Percentiles rank a stretch among this genome's conserved stretches.
Evolutionary conservation across 2,113 vertebrate species (phyloP).

Genomic region (Alosa alosa): DNA sequence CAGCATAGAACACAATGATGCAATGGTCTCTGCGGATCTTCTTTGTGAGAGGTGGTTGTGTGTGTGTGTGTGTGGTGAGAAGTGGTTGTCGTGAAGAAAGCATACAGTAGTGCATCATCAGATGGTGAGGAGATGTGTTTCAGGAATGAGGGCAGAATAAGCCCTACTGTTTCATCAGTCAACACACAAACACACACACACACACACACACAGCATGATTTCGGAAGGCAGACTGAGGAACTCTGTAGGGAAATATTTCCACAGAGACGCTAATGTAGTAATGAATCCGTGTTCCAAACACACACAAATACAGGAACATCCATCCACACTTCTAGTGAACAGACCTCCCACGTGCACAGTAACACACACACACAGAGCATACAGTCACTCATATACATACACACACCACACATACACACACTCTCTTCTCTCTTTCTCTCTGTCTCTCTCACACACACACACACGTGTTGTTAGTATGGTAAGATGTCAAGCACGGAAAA

Average conservation of each 20-base stretch:
- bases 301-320: constrained; percentile 12
- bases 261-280: background rate
- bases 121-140: no score
- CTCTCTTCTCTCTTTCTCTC: background rate
- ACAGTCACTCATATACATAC: background rate
- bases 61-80: no score
- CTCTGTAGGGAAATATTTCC: background rate
- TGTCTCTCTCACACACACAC: background rate
- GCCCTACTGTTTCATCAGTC: no score
- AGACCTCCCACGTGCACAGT: constrained; percentile 4
- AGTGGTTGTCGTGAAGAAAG: no score
- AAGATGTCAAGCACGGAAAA: constrained; percentile 31
- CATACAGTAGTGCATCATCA: no score
- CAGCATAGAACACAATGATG: background rate
- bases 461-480: constrained; percentile 19
- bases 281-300: background rate
- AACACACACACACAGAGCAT: background rate
- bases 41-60: no score
- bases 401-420: constrained; percentile 20
- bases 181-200: background rate
- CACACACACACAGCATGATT: background rate
- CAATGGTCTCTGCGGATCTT: no score
- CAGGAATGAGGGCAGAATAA: no score
- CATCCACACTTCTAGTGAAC: background rate
- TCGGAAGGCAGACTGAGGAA: background rate